phyloP scores from a whole-genome alignment of 2,113 vertebrate species.

The Perccottus glenii region DNA sequence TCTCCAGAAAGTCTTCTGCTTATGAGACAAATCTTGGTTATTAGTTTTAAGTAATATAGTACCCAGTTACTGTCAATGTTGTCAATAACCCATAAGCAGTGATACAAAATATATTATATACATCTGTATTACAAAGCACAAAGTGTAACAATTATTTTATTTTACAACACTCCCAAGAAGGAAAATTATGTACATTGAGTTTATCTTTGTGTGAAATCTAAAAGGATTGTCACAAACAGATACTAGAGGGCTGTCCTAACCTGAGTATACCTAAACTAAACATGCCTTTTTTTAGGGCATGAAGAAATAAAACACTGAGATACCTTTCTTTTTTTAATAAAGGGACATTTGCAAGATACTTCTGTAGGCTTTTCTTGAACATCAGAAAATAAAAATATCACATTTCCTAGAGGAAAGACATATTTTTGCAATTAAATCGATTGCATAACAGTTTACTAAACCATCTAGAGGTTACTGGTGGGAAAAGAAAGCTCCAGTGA shows the following conservation, averaged over 20 bases:
- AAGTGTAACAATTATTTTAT: slow-evolving; percentile 47
- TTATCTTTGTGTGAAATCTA: slow-evolving; percentile 22
- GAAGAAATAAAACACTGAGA: slow-evolving; percentile 36
- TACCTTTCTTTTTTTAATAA: slow-evolving; percentile 47
- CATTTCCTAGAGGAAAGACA: slow-evolving; percentile 19
- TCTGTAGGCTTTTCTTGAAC: slow-evolving; percentile 26
- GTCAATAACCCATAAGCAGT: slow-evolving; percentile 14
- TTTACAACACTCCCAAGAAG: slow-evolving; percentile 19
- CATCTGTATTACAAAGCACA: slow-evolving; percentile 60
- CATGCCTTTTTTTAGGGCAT: slow-evolving; percentile 14
- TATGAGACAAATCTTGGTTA: slow-evolving; percentile 21
- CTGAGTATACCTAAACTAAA: slow-evolving; percentile 2
- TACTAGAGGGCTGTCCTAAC: slow-evolving; percentile 30
- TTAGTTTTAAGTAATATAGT: slow-evolving; percentile 26
- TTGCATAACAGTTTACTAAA: slow-evolving; percentile 52
- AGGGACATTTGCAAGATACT: slow-evolving; percentile 61
- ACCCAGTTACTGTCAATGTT: slow-evolving; percentile 47
- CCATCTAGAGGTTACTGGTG: slow-evolving; percentile 23
- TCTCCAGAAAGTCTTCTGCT: slow-evolving; percentile 32
- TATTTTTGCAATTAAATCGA: slow-evolving; percentile 27
- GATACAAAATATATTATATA: slow-evolving; percentile 18
- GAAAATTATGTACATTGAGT: slow-evolving; percentile 22
- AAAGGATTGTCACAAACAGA: slow-evolving; percentile 44
- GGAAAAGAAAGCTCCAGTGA: neutral
- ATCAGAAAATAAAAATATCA: slow-evolving; percentile 3